phyloP scores from a whole-genome alignment of 1,140 invertebrate species.

The Monochamus saltuarius region DNA sequence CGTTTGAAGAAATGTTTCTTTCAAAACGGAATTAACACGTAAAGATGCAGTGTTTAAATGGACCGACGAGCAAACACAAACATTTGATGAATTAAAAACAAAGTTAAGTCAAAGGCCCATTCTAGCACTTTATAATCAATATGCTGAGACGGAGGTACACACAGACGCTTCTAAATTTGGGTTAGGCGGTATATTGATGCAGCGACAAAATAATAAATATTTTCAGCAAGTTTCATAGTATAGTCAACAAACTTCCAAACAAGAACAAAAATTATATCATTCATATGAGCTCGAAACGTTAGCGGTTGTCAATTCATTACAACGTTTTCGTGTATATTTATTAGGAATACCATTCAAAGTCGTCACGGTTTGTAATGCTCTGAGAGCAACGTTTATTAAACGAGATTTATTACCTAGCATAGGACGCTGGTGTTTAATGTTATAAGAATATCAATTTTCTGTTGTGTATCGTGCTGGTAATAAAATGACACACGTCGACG shows the following conservation, averaged over 20 bases:
- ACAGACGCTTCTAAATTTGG: conserved; percentile 17
- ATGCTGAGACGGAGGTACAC: conserved; percentile 32
- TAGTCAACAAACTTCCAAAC: conserved; percentile 39
- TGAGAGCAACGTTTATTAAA: conserved; percentile 27
- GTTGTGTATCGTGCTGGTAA: no score
- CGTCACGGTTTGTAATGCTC: conserved; percentile 40
- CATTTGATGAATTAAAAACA: conserved; percentile 11
- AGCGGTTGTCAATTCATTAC: conserved; percentile 36
- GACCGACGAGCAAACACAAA: conserved; percentile 1
- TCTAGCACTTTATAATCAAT: conserved; percentile 12
- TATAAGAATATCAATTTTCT: no score
- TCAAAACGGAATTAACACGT: conserved; percentile 30
- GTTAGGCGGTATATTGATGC: conserved; percentile 16
- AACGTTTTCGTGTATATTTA: conserved; percentile 38
- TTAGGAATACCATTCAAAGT: conserved; percentile 32
- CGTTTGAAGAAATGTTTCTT: conserved; percentile 44
- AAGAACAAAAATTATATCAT: conserved; percentile 42
- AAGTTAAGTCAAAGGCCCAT: conserved; percentile 7
- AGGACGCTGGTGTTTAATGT: conserved; percentile 48
- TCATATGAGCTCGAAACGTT: conserved; percentile 26
- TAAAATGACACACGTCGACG: no score
- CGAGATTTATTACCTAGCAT: conserved; percentile 29
- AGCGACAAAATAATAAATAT: conserved; percentile 13
- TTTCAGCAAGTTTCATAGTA: conserved; percentile 40
- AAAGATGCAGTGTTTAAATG: conserved; percentile 9